phyloP scores from a whole-genome alignment of 53 echinoderm and acorn worm genomes.

The Antedon mediterranea region DNA sequence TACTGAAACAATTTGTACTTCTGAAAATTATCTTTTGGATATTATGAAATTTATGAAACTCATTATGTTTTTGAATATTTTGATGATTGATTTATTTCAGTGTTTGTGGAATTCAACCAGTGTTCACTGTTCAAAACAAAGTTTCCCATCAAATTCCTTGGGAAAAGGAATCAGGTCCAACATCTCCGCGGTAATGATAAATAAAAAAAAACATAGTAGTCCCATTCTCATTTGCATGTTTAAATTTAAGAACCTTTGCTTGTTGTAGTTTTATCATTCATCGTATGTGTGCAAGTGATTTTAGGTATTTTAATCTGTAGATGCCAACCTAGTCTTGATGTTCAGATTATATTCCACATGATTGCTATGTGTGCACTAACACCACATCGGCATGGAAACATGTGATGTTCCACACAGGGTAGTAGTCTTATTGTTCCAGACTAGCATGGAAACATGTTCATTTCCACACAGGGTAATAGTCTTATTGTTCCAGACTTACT shows the following conservation, averaged over 20 bases:
- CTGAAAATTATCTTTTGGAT: too few species aligned
- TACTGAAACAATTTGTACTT: too few species aligned
- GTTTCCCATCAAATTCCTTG: conserved; percentile 35
- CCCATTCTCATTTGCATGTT: neutral
- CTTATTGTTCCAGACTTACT: neutral
- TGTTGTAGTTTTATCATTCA: neutral
- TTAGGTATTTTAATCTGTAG: neutral
- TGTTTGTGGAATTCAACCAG: conserved; percentile 42
- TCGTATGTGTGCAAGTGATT: neutral
- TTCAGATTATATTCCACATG: neutral
- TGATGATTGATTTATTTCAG: conserved; percentile 18
- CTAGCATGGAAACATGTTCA: too few species aligned
- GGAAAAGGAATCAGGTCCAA: conserved; percentile 22
- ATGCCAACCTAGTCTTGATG: neutral
- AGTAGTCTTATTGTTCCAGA: neutral
- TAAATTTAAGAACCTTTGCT: neutral
- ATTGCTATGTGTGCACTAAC: neutral
- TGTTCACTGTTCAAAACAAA: conserved; percentile 43
- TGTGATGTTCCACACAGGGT: neutral
- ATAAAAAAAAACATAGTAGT: neutral
- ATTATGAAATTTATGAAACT: too few species aligned
- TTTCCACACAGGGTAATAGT: too few species aligned
- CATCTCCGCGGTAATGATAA: conserved; percentile 2
- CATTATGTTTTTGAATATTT: too few species aligned
- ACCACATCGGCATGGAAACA: neutral